phyloP scores from a whole-genome alignment of 2,797 vertebrate species.

The Pseudomugil gertrudae region DNA sequence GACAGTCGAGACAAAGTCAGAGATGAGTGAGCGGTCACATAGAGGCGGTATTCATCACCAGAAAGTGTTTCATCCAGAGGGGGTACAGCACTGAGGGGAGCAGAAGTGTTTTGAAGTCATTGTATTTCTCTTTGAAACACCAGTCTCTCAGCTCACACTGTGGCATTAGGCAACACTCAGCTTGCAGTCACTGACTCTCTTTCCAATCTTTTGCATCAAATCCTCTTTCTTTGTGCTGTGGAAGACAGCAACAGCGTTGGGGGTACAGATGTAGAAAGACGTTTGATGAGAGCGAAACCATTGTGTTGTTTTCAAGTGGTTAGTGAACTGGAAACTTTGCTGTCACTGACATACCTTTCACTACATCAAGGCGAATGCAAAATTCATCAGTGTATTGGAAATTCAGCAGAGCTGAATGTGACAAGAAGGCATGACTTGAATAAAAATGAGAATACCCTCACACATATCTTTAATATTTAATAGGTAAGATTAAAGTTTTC shows the following conservation, averaged over 20 bases:
- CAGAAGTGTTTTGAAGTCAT: conserved; percentile 48
- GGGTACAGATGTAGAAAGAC: conserved; percentile 17
- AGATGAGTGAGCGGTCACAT: conserved; percentile 43
- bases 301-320: conserved; percentile 14
- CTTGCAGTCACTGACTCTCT: conserved; percentile 28
- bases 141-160: conserved; percentile 40
- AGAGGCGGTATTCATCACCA: conserved; percentile 46
- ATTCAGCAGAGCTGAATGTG: neutral
- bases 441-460: neutral
- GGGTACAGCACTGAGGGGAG: conserved; percentile 33
- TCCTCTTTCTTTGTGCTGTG: conserved; percentile 32
- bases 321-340: conserved; percentile 28
- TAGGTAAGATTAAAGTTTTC: neutral
- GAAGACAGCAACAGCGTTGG: conserved; percentile 21
- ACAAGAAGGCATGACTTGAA: neutral
- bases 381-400: neutral
- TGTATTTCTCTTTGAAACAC: conserved; percentile 50
- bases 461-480: neutral
- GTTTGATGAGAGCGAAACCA: conserved; percentile 4
- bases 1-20: conserved; percentile 54
- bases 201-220: conserved; percentile 41
- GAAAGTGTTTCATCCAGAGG: conserved; percentile 50
- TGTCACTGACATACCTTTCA: conserved; percentile 4
- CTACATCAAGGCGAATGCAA: conserved; percentile 5
- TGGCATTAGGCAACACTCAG: conserved; percentile 46